Evolutionary conservation across 2,888 invertebrate genomes (phyloP), one percentile per base, ranked within the genome.

Genomic region (Embidobia sp.): DNA sequence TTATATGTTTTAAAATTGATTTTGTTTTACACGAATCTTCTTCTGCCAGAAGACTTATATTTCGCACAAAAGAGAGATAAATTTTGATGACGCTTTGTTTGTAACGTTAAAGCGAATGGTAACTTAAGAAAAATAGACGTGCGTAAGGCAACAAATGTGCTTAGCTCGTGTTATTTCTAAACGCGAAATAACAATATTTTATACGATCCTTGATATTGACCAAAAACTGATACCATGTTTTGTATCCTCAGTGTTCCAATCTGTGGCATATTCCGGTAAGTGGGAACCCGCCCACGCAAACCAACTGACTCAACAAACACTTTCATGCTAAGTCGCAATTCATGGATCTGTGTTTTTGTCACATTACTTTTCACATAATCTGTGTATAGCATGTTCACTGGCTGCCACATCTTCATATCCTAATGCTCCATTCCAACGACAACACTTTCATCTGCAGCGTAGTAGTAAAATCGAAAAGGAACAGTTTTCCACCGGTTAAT

Each of bases 221-320:
- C 80, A 81, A 78, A 86, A 88, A 88, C 90, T 90, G 87, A 90
- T 85, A 85, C 86, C 84, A 85, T 89, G 85, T 90, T 90, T 90
- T 90, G 87, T 90, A 90, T 90, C 90, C 90, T 88, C 94, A 96
- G 96, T 96, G 96, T 96, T 96, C 95, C 96, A 96, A 94, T 96
- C 95, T 92, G 96, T 96, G 94, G 96, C 96, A 91, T 96, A 96
- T 93, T 96, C 96, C 92, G 96, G 96, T 96, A 96, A 96, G 96
- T 94, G 91, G 92, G 92, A 91, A 90, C 89, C 91, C 84, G 86
- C 89, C 88, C 89, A 89, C 89, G 84, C 84, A 85, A 84, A 82
- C 81, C 84, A 84, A 84, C 84, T 81, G 85, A 79, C 82, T 84
- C 85, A 83, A 81, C 86, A 85, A 84, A 85, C 84, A 85, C 82